Conservation (phyloP, 2,888 invertebrate genomes). For the Spialia ferax region DNA sequence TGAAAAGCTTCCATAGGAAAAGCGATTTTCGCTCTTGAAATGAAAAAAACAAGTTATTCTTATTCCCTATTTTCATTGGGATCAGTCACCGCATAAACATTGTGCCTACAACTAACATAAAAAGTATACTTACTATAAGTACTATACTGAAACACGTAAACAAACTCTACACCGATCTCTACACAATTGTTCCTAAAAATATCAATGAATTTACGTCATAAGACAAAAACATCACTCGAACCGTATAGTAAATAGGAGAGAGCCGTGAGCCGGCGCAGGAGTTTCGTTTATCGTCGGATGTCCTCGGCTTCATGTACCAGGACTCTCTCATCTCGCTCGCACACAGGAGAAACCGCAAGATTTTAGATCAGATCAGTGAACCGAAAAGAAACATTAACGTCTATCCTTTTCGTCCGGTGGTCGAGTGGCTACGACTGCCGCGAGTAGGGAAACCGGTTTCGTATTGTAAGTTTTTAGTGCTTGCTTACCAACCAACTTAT, state of each 20-base stretch:
- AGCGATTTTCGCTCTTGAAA: neutral
- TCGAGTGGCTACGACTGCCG: conserved; percentile 50
- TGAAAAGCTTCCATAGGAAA: neutral
- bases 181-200: conserved; percentile 54
- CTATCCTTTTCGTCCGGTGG: conserved; percentile 70
- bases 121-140: too few relatives aligned
- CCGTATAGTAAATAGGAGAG: conserved; percentile 51
- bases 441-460: conserved; percentile 71
- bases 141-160: neutral
- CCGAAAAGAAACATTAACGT: conserved; percentile 76
- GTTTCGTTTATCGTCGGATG: conserved; percentile 64
- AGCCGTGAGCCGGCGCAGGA: conserved; percentile 62
- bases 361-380: conserved; percentile 79
- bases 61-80: neutral
- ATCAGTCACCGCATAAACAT: conserved; percentile 9
- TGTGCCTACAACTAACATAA: neutral
- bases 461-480: conserved; percentile 73
- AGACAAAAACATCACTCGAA: conserved; percentile 62
- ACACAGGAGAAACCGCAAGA: conserved; percentile 56
- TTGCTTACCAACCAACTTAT: conserved; percentile 69
- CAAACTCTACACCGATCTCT: neutral
- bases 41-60: neutral
- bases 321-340: conserved; percentile 53
- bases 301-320: conserved; percentile 61
- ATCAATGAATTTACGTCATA: conserved; percentile 77